phyloP scores from a whole-genome alignment of 2,113 vertebrate genomes.

The Rutilus rutilus region DNA sequence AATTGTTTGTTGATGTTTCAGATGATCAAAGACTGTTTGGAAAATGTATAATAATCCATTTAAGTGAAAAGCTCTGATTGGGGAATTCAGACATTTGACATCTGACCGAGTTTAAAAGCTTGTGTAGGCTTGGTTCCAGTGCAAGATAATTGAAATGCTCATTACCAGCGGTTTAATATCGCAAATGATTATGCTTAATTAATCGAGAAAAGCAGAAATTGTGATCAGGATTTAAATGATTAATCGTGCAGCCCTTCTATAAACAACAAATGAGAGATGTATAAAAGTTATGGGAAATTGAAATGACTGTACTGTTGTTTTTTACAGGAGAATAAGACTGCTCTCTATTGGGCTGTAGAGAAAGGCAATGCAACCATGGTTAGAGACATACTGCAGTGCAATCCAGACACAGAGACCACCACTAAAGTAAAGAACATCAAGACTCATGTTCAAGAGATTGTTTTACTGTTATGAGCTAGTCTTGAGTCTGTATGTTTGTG shows the following conservation, averaged over 20 bases:
- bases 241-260: background rate
- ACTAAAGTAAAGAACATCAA: constrained; percentile 84
- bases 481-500: background rate
- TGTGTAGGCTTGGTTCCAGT: background rate
- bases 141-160: background rate
- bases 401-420: constrained; percentile 94
- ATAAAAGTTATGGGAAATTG: background rate
- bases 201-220: background rate
- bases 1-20: background rate
- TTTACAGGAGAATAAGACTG: constrained; percentile 93
- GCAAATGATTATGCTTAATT: too few species aligned
- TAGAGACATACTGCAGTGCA: constrained; percentile 95
- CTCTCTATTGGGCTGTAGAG: constrained; percentile 97
- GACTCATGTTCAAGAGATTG: background rate
- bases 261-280: background rate
- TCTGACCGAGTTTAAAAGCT: background rate
- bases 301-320: background rate
- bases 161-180: background rate
- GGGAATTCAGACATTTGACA: background rate
- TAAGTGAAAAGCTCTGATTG: background rate
- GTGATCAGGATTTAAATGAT: background rate
- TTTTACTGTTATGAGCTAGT: background rate
- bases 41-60: background rate
- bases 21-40: background rate
- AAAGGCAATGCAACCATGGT: constrained; percentile 98